Conservation (phyloP, 2,888 invertebrate genomes). For the Agrilus cyanescens region DNA sequence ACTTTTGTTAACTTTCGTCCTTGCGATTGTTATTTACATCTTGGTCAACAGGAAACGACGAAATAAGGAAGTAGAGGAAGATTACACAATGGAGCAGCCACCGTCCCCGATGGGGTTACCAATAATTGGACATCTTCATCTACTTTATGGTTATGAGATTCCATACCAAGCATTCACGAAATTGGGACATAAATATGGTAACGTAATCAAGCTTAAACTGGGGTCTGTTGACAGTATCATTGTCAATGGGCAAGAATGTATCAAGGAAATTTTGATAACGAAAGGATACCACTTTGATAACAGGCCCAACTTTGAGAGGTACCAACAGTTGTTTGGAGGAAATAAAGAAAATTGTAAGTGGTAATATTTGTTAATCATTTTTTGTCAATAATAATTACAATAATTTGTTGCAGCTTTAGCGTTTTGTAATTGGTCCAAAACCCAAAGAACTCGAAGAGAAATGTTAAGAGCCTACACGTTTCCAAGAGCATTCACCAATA, state of each 20-base stretch:
- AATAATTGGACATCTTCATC: constrained; percentile 43
- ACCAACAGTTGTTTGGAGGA: constrained; percentile 48
- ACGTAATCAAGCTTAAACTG: constrained; percentile 40
- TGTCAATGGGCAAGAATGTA: constrained; percentile 45
- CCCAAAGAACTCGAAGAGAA: constrained; percentile 48
- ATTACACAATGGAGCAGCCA: constrained; percentile 26
- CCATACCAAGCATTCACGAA: constrained; percentile 46
- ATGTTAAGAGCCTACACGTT: constrained; percentile 46
- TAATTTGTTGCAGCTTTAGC: constrained; percentile 43
- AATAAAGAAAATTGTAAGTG: constrained; percentile 57
- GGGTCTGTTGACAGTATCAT: constrained; percentile 44
- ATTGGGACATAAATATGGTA: constrained; percentile 40
- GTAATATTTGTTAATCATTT: not conserved
- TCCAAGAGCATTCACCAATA: constrained; percentile 41
- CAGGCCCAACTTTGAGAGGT: constrained; percentile 50
- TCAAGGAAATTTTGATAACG: constrained; percentile 43
- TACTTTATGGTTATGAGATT: constrained; percentile 43
- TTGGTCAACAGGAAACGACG: too few relatives aligned
- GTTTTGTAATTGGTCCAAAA: constrained; percentile 53
- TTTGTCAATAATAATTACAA: not conserved
- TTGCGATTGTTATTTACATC: constrained; percentile 1
- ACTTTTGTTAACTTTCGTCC: constrained; percentile 6
- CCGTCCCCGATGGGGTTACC: constrained; percentile 43
- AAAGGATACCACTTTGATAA: constrained; percentile 50
- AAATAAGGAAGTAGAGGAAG: too few relatives aligned